These are phyloP conservation scores for Galerucella nymphaeae DNA, from an alignment of 2,888 invertebrate species.

Conservation along the genomic window DNA sequence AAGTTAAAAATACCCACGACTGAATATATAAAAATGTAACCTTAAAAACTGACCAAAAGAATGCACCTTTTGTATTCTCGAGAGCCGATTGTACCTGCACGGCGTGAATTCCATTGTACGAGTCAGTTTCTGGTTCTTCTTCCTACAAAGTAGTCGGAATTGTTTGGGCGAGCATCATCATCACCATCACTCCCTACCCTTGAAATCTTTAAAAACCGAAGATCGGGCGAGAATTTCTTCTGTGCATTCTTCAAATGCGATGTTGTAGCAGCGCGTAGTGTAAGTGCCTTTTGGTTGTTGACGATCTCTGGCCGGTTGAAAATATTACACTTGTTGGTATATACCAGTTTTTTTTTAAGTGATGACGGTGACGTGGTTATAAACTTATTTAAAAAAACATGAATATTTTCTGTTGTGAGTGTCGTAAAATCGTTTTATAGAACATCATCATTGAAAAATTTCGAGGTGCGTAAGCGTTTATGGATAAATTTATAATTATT, in stretches of 20 bases:
- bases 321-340: neutral
- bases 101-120: slow-evolving; percentile 38
- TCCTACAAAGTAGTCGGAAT: slow-evolving; percentile 38
- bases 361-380: neutral
- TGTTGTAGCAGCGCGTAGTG: neutral
- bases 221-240: slow-evolving; percentile 19
- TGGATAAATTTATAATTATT: no score
- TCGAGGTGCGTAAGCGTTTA: no score
- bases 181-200: slow-evolving; percentile 20
- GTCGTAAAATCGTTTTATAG: no score
- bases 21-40: slow-evolving; percentile 34
- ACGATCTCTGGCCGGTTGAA: neutral
- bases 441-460: no score
- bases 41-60: slow-evolving; percentile 36
- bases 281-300: neutral
- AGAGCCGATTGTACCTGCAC: slow-evolving; percentile 42
- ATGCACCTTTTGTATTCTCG: slow-evolving; percentile 38
- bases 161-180: slow-evolving; percentile 18
- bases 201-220: slow-evolving; percentile 14
- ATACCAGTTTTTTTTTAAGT: slow-evolving; percentile 27
- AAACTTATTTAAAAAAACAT: neutral
- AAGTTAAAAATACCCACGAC: slow-evolving; percentile 23
- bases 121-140: slow-evolving; percentile 26
- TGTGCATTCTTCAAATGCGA: slow-evolving; percentile 27
- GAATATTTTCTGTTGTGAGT: no score